Evolutionary conservation across 2,888 invertebrate genomes (phyloP), one percentile per base, ranked within the genome.

Genomic region (Diachrysia chrysitis): DNA sequence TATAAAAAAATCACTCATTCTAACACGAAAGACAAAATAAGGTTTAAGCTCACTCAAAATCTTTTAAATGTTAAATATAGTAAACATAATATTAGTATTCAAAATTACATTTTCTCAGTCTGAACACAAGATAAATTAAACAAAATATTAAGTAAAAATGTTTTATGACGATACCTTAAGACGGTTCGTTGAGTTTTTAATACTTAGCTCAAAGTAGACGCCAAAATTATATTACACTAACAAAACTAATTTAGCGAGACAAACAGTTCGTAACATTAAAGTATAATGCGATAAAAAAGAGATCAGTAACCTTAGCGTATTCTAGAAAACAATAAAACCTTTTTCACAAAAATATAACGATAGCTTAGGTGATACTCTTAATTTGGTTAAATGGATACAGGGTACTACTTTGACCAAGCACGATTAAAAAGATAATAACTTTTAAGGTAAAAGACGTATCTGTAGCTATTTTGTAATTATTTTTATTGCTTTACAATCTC

Each of bases 171-270:
- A n/a, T n/a, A 42, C n/a, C 42, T 32, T 42, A 42, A 42, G 42
- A 42, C 42, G 42, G 42, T 16, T 42, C 42, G 42, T 42, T 42
- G 42, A 42, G n/a, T 42, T 42, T 42, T 42, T n/a, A 42, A 42
- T 42, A 42, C 42, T 42, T n/a, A n/a, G 42, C 42, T 42, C 42
- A 42, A 42, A n/a, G 42, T 42, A 42, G n/a, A 42, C 42, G n/a
- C 42, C n/a, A 4, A 37, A 42, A 42, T 42, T 42, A 5, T 42
- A 42, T 42, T 42, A 42, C n/a, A 42, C n/a, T 42, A 42, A 42
- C 42, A n/a, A 37, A 42, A 42, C 42, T 42, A 42, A 42, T 42
- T 42, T 42, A 16, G 42, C n/a, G 42, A 42, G n/a, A 42, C 42
- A 42, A 42, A 42, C 42, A 42, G 42, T n/a, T 42, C n/a, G 5